A percentile compares a stretch with the other conserved stretches of the same genome.
Conservation (phyloP, 2,797 vertebrate species). For the Allobates femoralis region DNA sequence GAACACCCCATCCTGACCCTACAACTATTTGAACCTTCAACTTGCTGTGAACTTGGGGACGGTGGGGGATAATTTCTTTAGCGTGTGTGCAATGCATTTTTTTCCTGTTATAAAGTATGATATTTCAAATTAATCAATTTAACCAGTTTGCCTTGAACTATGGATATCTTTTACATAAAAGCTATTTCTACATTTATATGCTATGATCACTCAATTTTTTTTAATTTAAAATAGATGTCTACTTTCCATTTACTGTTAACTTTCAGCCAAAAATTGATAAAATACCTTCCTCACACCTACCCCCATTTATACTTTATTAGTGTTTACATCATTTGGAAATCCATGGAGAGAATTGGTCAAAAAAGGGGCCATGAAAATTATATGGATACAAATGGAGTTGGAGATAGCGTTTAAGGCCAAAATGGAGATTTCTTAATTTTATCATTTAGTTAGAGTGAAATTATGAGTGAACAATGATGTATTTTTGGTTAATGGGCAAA, state of each 20-base stretch:
- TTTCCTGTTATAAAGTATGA: background rate
- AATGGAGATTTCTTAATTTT: too few relatives aligned
- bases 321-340: background rate
- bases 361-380: background rate
- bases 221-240: background rate
- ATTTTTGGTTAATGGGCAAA: too few relatives aligned
- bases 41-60: conserved; percentile 81
- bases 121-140: background rate
- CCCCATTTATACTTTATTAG: background rate
- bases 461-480: too few relatives aligned
- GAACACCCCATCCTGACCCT: conserved; percentile 79
- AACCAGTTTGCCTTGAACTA: background rate
- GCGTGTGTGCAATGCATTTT: conserved; percentile 3
- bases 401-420: too few relatives aligned
- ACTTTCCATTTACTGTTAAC: background rate
- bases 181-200: background rate
- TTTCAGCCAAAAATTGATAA: background rate
- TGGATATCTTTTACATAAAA: background rate
- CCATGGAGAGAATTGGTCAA: background rate
- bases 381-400: too few relatives aligned
- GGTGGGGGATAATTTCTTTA: conserved; percentile 11
- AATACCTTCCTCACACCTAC: too few relatives aligned
- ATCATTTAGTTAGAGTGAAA: too few relatives aligned
- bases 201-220: background rate
- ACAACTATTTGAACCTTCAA: conserved; percentile 84